Base-by-base conservation (phyloP, 2,888 invertebrate genomes). In the Meteorus colon region DNA sequence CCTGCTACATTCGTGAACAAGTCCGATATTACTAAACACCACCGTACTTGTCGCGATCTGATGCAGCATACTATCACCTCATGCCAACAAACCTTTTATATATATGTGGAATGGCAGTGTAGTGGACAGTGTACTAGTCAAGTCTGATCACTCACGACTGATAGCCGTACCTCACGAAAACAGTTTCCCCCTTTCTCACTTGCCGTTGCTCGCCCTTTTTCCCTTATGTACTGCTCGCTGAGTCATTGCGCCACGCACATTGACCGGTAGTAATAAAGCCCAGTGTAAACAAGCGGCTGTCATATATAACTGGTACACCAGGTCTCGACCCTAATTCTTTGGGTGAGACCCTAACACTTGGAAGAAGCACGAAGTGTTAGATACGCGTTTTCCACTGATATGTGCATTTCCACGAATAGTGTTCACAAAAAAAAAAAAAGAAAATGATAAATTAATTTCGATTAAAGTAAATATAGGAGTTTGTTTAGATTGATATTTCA, bases 201-300 rank as follows among this genome's bases (percentile, higher is more conserved):
- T 19, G n/a, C 24, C 19, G 41, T 41, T 41, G 8, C 1, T 10
- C 55, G 24, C 2, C 19, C 5, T 8, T 6, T 19, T 55, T 55
- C 19, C n/a, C 55, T 19, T n/a, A 0, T 55, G 19, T 83, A 83
- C 79, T 81, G 69, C 65, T 73, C 45, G 73, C 82, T 86, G 86
- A 86, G 78, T 86, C 86, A 86, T 81, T 82, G 79, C 74, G 76
- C 77, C 75, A 80, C 83, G 81, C 82, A 84, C 85, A 84, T 86
- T 83, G 83, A 81, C 81, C 82, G 82, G 82, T 82, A 85, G 86
- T 86, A 86, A 86, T 86, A 86, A 86, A 85, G 85, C 82, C 82
- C 82, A 83, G 84, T 86, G 86, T 86, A 86, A 86, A 86, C 86
- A 85, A 81, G 77, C 77, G 68, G 75, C 59, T 8, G 19, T 55